Percentiles rank a stretch among this genome's conserved stretches.
These are phyloP conservation scores for Hypomecis atomaria DNA, from an alignment of 2,888 invertebrate genomes.

Conservation along the genomic window DNA sequence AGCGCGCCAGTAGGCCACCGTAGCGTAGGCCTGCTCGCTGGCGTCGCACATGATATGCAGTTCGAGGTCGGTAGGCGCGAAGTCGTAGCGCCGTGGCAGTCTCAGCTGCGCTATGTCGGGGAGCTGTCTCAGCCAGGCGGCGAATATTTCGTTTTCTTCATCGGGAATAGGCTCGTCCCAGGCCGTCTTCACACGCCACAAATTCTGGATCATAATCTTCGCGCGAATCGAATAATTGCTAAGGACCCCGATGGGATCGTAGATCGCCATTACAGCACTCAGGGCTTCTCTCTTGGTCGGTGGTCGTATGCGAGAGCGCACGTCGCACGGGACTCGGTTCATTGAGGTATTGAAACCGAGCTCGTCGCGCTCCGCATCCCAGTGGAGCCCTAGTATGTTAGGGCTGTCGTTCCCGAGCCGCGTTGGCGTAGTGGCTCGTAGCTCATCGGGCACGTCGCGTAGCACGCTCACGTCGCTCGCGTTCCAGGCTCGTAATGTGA, in stretches of 20 bases:
- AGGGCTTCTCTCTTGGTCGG: not conserved
- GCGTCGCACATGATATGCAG: not conserved
- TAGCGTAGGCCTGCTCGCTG: not conserved
- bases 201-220: not conserved
- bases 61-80: not conserved
- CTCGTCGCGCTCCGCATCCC: not conserved
- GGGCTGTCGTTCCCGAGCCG: not conserved
- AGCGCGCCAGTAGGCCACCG: not conserved
- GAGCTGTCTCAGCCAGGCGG: not conserved
- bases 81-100: not conserved
- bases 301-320: not conserved
- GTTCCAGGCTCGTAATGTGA: not conserved
- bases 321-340: not conserved
- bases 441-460: not conserved
- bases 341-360: slow-evolving; percentile 1
- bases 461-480: not conserved
- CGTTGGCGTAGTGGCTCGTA: not conserved
- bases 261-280: not conserved
- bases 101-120: not conserved
- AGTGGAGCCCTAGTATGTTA: not conserved
- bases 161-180: not conserved
- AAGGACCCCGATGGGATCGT: not conserved
- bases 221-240: not conserved
- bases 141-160: not conserved
- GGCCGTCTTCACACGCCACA: not conserved